Percentiles rank a stretch among this genome's conserved stretches.
phyloP scores from a whole-genome alignment of 2,888 invertebrate genomes.

The Andrena chrysosceles region DNA sequence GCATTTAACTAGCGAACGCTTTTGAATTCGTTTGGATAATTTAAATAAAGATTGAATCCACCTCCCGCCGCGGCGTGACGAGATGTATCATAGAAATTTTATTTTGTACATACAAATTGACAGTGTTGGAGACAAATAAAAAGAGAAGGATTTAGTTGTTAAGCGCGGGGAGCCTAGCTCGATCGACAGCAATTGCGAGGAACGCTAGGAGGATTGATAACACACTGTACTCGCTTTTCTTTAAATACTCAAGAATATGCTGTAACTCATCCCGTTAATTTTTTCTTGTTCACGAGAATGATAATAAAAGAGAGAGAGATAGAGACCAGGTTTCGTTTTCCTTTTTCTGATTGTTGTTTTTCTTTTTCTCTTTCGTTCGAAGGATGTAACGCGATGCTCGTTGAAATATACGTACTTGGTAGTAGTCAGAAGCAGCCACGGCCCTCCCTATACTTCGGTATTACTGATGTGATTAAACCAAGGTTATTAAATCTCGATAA shows the following conservation, averaged over 20 bases:
- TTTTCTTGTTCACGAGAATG: conserved; percentile 18
- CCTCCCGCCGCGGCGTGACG: conserved; percentile 35
- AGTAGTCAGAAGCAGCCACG: conserved; percentile 75
- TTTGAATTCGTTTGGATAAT: conserved; percentile 41
- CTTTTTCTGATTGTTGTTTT: neutral
- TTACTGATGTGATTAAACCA: conserved; percentile 83
- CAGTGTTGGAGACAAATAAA: conserved; percentile 13
- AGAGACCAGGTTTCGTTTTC: conserved; percentile 38
- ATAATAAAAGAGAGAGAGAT: conserved; percentile 38
- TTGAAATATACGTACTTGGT: conserved; percentile 36
- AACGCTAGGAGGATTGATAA: conserved; percentile 25
- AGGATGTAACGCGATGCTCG: conserved; percentile 43
- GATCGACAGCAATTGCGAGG: conserved; percentile 45
- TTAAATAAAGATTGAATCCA: conserved; percentile 24
- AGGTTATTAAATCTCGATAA: conserved; percentile 81
- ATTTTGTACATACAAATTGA: conserved; percentile 60
- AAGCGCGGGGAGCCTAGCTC: conserved; percentile 31
- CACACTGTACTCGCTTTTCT: conserved; percentile 39
- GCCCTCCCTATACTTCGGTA: conserved; percentile 80
- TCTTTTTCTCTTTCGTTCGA: conserved; percentile 18
- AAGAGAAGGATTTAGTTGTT: conserved; percentile 35
- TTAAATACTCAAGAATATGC: conserved; percentile 49
- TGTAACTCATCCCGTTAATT: conserved; percentile 15
- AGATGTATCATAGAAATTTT: conserved; percentile 51
- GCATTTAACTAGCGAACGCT: conserved; percentile 54